A percentile compares a stretch with the other conserved stretches of the same genome.
Conservation (phyloP, 2,113 vertebrate genomes). For the Scopus umbretta region DNA sequence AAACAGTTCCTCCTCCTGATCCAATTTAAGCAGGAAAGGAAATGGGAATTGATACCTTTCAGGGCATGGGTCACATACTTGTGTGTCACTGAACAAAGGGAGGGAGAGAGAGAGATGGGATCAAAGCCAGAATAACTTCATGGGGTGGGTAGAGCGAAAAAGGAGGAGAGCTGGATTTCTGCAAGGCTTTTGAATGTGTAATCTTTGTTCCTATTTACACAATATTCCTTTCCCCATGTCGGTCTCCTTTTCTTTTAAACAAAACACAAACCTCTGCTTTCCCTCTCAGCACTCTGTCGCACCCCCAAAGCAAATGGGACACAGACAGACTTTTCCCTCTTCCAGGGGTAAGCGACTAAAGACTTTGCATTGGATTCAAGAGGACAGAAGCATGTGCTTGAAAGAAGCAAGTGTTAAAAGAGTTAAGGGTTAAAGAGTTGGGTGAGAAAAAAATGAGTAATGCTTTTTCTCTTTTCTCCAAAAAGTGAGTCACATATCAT, state of each 20-base stretch:
- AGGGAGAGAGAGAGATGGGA: background rate
- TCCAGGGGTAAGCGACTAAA: background rate
- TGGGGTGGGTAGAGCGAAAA: background rate
- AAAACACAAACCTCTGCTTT: background rate
- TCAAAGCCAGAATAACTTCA: conserved; percentile 6
- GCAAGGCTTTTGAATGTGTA: background rate
- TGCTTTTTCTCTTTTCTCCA: background rate
- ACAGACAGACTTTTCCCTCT: background rate
- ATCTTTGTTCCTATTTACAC: background rate
- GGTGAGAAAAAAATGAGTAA: background rate
- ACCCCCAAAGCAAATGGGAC: background rate
- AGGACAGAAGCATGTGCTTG: background rate
- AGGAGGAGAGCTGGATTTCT: background rate
- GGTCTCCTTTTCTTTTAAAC: background rate
- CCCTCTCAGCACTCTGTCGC: background rate
- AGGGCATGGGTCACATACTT: background rate
- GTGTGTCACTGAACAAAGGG: background rate
- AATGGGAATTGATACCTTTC: background rate
- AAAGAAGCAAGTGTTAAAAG: background rate
- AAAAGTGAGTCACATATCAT: background rate
- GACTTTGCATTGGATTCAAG: background rate
- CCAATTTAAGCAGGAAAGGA: background rate
- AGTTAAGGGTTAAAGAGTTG: background rate
- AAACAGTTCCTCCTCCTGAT: background rate
- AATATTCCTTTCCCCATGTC: background rate